Evolutionary conservation across 2,888 invertebrate species (phyloP).

Genomic region (Argyresthia goedartella): DNA sequence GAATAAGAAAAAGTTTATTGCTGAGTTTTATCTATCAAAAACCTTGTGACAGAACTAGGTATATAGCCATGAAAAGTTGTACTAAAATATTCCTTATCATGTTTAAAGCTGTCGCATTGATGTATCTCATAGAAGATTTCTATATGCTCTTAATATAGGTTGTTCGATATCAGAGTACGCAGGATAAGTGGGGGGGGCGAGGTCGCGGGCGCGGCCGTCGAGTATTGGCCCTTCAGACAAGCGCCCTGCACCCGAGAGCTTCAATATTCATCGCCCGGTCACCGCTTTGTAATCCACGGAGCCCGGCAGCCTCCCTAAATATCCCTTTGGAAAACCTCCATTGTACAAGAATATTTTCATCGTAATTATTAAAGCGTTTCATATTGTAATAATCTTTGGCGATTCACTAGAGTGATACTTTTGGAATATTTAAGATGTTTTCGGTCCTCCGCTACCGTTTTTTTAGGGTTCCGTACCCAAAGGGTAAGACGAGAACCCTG

Average conservation of each 20-base stretch:
- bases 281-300: conserved; percentile 30
- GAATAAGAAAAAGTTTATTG: too few relatives aligned
- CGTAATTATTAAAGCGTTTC: conserved; percentile 18
- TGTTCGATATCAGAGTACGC: neutral
- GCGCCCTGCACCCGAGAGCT: conserved; percentile 44
- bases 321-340: conserved; percentile 14
- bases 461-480: too few relatives aligned
- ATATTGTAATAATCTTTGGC: conserved; percentile 3
- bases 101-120: too few relatives aligned
- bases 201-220: conserved; percentile 31
- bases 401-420: conserved; percentile 7
- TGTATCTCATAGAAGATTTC: neutral
- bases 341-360: conserved; percentile 10
- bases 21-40: too few relatives aligned
- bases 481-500: too few relatives aligned
- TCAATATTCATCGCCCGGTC: conserved; percentile 21
- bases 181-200: conserved; percentile 6
- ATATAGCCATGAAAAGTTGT: too few relatives aligned
- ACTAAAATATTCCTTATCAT: too few relatives aligned
- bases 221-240: conserved; percentile 53
- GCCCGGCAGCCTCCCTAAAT: conserved; percentile 18
- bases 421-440: conserved; percentile 4
- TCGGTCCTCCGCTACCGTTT: too few relatives aligned
- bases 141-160: neutral
- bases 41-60: too few relatives aligned